Evolutionary conservation across 2,797 vertebrate genomes (phyloP).

Genomic region (Cottoperca gobio): DNA sequence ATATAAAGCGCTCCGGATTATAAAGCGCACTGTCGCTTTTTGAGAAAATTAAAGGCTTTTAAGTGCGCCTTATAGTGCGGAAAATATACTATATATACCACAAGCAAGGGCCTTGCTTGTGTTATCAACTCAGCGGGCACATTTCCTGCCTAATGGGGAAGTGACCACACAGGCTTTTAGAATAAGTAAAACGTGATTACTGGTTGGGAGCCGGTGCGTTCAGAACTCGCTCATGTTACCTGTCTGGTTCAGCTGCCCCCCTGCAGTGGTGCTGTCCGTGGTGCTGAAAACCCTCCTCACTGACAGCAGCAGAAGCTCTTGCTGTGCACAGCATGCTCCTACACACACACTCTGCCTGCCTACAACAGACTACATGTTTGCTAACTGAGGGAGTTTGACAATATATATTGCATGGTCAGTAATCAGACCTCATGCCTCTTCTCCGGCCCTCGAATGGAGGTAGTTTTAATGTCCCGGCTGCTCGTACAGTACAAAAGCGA

Average conservation of each 20-base stretch:
- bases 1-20: too few relatives aligned
- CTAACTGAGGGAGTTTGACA: conserved; percentile 33
- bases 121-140: not conserved
- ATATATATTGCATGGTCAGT: conserved; percentile 50
- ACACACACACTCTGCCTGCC: not conserved
- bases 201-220: conserved; percentile 11
- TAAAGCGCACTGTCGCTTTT: too few relatives aligned
- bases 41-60: too few relatives aligned
- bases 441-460: conserved; percentile 28
- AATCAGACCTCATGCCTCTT: conserved; percentile 40
- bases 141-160: conserved; percentile 1
- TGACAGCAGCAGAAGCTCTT: conserved; percentile 27
- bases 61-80: too few relatives aligned
- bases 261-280: conserved; percentile 38
- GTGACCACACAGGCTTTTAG: conserved; percentile 17
- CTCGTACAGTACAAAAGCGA: conserved; percentile 30
- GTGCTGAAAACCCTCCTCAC: conserved; percentile 49
- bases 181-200: conserved; percentile 13
- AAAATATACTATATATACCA: too few relatives aligned
- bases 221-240: conserved; percentile 13
- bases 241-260: conserved; percentile 12
- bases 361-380: not conserved
- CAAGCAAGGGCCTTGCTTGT: too few relatives aligned
- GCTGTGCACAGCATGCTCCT: conserved; percentile 11
- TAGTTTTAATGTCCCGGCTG: conserved; percentile 40